A percentile compares a stretch with the other conserved stretches of the same genome.
Evolutionary conservation across 2,113 vertebrate genomes (phyloP).

Genomic region (Dicaeum eximium): DNA sequence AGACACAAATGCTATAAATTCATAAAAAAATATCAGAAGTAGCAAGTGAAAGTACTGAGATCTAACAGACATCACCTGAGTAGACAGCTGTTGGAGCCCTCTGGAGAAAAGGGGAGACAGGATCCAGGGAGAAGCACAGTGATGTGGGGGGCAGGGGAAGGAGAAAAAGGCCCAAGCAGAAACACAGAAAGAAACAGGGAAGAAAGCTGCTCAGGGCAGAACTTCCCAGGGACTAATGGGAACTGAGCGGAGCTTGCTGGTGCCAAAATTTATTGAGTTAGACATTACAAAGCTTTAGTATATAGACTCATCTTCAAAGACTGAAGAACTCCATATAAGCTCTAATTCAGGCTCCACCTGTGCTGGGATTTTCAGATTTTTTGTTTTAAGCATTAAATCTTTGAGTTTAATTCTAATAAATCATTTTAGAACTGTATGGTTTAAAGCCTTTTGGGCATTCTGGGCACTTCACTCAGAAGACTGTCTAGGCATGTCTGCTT

Average conservation of each 20-base stretch:
- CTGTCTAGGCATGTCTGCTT: not conserved
- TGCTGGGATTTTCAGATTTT: not conserved
- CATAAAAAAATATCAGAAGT: not conserved
- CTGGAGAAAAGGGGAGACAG: not conserved
- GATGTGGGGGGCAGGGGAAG: too few species aligned
- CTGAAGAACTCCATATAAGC: not conserved
- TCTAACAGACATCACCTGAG: not conserved
- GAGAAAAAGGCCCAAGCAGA: not conserved
- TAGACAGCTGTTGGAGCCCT: not conserved
- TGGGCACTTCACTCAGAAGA: not conserved
- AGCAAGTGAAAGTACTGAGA: not conserved
- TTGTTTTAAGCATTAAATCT: not conserved
- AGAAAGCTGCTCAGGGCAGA: not conserved
- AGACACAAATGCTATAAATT: not conserved
- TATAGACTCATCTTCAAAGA: not conserved
- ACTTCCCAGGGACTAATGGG: not conserved
- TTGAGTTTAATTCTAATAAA: not conserved
- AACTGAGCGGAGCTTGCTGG: not conserved
- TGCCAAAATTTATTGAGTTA: not conserved
- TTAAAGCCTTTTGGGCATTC: not conserved
- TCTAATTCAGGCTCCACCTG: not conserved
- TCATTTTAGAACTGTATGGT: not conserved
- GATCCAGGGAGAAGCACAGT: not conserved
- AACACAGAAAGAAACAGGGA: not conserved
- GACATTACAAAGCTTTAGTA: not conserved